A percentile compares a stretch with the other conserved stretches of the same genome.
phyloP scores from a whole-genome alignment of 2,113 vertebrate species.

The Nannobrachium achirus region DNA sequence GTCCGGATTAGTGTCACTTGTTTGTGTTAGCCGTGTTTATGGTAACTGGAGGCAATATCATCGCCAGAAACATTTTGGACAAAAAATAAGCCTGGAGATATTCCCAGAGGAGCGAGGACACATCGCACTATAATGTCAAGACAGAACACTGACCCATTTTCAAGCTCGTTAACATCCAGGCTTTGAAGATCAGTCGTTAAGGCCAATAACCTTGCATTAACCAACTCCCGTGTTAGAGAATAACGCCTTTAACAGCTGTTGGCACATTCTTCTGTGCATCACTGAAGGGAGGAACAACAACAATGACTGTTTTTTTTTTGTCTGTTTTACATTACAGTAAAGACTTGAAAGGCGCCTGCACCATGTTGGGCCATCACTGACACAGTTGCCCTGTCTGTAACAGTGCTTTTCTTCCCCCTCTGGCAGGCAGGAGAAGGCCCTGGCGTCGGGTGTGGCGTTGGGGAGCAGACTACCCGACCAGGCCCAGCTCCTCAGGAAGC shows the following conservation, averaged over 20 bases:
- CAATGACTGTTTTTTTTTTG: conserved; percentile 5
- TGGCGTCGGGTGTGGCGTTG: conserved; percentile 51
- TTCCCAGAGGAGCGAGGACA: conserved; percentile 41
- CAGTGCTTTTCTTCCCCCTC: conserved; percentile 24
- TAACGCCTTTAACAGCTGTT: conserved; percentile 51
- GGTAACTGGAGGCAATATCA: conserved; percentile 41
- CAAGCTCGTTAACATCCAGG: conserved; percentile 63
- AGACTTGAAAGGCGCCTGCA: conserved; percentile 31
- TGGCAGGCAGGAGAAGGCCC: conserved; percentile 74
- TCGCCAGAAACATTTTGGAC: conserved; percentile 31
- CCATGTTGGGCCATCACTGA: conserved; percentile 30
- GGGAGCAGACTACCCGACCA: conserved; percentile 78
- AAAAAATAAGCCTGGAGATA: conserved; percentile 36
- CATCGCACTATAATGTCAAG: conserved; percentile 34
- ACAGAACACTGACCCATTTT: conserved; percentile 46
- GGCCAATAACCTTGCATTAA: conserved; percentile 44
- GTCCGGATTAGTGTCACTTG: conserved; percentile 40
- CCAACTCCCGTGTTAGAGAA: conserved; percentile 32
- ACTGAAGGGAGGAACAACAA: conserved; percentile 23
- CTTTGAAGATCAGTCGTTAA: conserved; percentile 67
- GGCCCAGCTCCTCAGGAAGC: conserved; percentile 81
- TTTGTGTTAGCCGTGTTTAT: conserved; percentile 29
- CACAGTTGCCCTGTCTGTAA: conserved; percentile 42
- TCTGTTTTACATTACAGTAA: conserved; percentile 53
- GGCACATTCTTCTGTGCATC: conserved; percentile 26